Evolutionary conservation across 2,797 vertebrate species (phyloP).

Genomic region (Girardinus metallicus): DNA sequence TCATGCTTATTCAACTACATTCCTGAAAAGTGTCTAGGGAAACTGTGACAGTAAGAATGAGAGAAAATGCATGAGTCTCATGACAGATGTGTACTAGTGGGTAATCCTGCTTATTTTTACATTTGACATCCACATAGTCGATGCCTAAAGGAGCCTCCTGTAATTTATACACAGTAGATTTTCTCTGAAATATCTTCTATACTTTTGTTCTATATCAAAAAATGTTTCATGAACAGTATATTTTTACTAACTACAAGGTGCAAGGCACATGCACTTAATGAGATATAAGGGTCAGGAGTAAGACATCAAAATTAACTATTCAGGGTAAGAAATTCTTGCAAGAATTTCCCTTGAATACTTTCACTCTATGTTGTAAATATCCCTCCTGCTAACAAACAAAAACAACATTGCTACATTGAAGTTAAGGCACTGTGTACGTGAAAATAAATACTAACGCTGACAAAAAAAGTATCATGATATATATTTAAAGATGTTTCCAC

Average conservation of each 20-base stretch:
- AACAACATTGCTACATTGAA: neutral
- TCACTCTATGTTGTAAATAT: neutral
- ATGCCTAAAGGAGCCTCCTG: no score
- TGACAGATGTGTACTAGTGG: neutral
- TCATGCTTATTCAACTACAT: neutral
- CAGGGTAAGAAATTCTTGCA: neutral
- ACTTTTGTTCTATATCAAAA: no score
- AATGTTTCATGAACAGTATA: neutral
- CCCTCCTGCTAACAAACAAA: neutral
- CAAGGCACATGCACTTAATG: neutral
- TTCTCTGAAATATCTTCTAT: no score
- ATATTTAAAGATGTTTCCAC: no score
- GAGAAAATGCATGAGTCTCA: neutral
- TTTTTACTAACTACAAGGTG: neutral
- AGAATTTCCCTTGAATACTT: neutral
- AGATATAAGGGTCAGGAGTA: neutral
- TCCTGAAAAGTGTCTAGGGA: no score
- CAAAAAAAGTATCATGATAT: no score
- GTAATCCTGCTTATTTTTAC: neutral
- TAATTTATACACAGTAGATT: no score
- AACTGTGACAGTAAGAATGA: neutral
- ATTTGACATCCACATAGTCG: neutral
- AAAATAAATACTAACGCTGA: neutral
- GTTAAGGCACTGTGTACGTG: neutral
- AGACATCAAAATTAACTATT: neutral